Evolutionary conservation across 2,797 vertebrate species (phyloP).

Genomic region (Paedocypris micromegethes): DNA sequence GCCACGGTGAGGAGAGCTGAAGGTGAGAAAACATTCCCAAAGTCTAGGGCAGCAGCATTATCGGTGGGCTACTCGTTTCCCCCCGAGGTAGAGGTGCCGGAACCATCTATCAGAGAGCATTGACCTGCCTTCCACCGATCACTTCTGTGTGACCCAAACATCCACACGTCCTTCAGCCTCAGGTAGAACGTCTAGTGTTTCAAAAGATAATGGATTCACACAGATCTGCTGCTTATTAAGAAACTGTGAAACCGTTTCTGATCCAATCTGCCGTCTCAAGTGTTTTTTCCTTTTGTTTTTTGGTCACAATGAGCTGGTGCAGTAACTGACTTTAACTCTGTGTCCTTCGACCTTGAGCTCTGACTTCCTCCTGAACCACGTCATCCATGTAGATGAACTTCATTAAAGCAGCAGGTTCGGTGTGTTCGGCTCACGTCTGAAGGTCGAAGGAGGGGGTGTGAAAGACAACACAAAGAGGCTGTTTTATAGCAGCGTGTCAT

Average conservation of each 20-base stretch:
- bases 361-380: constrained; percentile 78
- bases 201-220: too few species aligned
- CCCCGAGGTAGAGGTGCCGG: constrained; percentile 35
- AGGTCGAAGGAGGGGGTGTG: constrained; percentile 68
- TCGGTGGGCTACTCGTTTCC: constrained; percentile 36
- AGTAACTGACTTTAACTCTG: constrained; percentile 44
- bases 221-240: too few species aligned
- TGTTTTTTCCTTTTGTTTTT: neutral
- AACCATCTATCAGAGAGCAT: constrained; percentile 48
- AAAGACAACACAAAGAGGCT: constrained; percentile 23
- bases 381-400: constrained; percentile 82
- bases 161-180: constrained; percentile 22
- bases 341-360: constrained; percentile 69
- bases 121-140: constrained; percentile 47
- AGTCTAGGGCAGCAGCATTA: constrained; percentile 50
- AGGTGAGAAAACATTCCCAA: constrained; percentile 50
- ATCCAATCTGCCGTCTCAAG: too few species aligned
- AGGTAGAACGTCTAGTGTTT: neutral
- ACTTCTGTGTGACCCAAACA: constrained; percentile 40
- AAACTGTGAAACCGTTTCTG: too few species aligned
- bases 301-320: constrained; percentile 46
- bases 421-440: constrained; percentile 70
- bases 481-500: constrained; percentile 42
- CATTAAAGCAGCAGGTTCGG: constrained; percentile 77
- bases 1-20: constrained; percentile 47